Base-by-base conservation (phyloP, 2,888 invertebrate genomes). In the Platynereis dumerilii region DNA sequence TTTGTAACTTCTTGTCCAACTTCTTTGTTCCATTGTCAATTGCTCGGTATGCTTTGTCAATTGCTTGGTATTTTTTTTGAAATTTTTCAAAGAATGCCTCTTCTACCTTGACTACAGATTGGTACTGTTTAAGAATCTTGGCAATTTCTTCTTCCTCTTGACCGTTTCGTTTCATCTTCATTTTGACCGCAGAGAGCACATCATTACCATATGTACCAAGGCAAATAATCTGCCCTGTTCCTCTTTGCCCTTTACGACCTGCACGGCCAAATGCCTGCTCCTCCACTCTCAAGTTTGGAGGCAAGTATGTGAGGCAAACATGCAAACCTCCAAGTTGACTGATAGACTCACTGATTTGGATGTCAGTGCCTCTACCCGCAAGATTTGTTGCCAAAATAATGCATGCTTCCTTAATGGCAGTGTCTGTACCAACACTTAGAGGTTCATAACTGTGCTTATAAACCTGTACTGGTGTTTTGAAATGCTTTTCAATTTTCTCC, bases 341-440 rank as follows among this genome's bases (percentile, higher is more conserved):
- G 2, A 67, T 56, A 24, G 34, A 12, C 2, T 53, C 39, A 1
- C 58, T 64, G 1, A 67, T 39, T 28, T 61, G 39, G 12, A 71
- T 59, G 59, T 72, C 70, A 22, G 72, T 72, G 29, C 70, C 72
- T 20, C 72, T 34, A 20, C 72, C 72, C 0, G 71, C 70, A 17
- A 72, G 58, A 48, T 72, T 72, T 17, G 70, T 72, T 0, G 72
- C 67, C 15, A 72, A 53, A 12, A 72, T 63, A 2, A 71, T 39
- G 7, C 70, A 54, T 20, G 63, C 65, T 20, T 65, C 42, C 10
- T 22, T 15, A 17, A 72, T 24, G 7, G 28, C 53, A 27, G 12
- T 27, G 3, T 26, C 55, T 7, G 55, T 55, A 3, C 27, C 17
- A 10, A 17, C 24, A 27, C 7, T 17, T 26, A 55, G 7, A 3